Percentiles rank a stretch among this genome's conserved stretches.
phyloP scores from a whole-genome alignment of 2,113 vertebrate genomes.

The Macrotus californicus region DNA sequence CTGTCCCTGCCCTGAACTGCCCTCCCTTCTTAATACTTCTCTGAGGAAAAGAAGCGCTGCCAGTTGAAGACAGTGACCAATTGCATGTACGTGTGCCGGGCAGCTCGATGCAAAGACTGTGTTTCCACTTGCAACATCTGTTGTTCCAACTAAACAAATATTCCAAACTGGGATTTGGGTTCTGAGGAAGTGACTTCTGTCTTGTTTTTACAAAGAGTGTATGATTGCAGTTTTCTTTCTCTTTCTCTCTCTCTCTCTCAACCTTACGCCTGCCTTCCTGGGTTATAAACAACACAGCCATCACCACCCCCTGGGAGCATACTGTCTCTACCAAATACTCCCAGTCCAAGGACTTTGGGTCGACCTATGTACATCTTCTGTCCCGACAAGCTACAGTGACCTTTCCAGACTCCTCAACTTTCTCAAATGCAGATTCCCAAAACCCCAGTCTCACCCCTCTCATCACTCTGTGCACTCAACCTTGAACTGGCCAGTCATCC shows the following conservation, averaged over 20 bases:
- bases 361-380: background rate
- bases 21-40: background rate
- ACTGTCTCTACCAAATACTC: background rate
- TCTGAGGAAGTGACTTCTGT: background rate
- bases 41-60: background rate
- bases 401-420: background rate
- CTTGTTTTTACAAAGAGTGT: background rate
- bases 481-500: background rate
- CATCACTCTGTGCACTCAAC: background rate
- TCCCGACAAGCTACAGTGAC: background rate
- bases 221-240: background rate
- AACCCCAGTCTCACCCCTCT: background rate
- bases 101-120: background rate
- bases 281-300: background rate
- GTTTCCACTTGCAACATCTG: constrained; percentile 52
- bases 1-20: background rate
- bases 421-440: background rate
- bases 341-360: background rate
- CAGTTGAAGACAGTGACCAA: background rate
- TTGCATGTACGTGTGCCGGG: background rate
- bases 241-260: background rate
- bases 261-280: background rate
- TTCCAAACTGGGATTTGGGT: background rate
- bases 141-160: constrained; percentile 47
- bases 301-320: background rate